phyloP scores from a whole-genome alignment of 2,797 vertebrate species.

The Takifugu rubripes region DNA sequence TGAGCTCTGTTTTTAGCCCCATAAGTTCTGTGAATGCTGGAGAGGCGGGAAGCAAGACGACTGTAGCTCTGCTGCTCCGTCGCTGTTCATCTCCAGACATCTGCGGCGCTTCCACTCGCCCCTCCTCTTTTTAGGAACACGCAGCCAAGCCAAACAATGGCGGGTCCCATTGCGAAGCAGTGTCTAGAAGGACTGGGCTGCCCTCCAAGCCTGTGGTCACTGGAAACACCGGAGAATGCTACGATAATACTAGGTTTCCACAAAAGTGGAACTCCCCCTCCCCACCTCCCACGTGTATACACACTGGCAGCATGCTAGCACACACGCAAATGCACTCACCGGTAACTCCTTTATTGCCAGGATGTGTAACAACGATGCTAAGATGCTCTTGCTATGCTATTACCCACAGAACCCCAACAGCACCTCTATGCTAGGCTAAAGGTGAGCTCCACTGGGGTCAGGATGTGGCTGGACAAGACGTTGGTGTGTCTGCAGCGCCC shows the following conservation, averaged over 20 bases:
- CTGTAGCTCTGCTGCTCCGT: constrained; percentile 61
- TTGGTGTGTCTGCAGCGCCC: constrained; percentile 41
- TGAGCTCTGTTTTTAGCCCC: constrained; percentile 44
- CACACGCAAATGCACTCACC: constrained; percentile 10
- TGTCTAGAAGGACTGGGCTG: constrained; percentile 80
- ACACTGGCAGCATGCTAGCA: constrained; percentile 17
- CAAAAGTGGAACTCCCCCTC: constrained; percentile 48
- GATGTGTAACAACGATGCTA: background rate
- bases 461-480: constrained; percentile 41
- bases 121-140: constrained; percentile 71
- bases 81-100: constrained; percentile 52
- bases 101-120: constrained; percentile 70
- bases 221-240: constrained; percentile 72
- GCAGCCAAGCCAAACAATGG: constrained; percentile 80
- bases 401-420: too few relatives aligned
- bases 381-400: background rate
- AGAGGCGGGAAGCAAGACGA: constrained; percentile 60
- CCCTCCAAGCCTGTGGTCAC: constrained; percentile 75
- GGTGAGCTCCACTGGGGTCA: constrained; percentile 32
- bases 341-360: background rate
- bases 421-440: constrained; percentile 2
- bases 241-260: constrained; percentile 68
- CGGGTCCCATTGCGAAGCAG: constrained; percentile 77
- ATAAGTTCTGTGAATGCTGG: constrained; percentile 69
- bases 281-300: constrained; percentile 35